These are phyloP conservation scores for Drosophila testacea DNA, from an alignment of 2,888 invertebrate genomes.

Conservation along the genomic window DNA sequence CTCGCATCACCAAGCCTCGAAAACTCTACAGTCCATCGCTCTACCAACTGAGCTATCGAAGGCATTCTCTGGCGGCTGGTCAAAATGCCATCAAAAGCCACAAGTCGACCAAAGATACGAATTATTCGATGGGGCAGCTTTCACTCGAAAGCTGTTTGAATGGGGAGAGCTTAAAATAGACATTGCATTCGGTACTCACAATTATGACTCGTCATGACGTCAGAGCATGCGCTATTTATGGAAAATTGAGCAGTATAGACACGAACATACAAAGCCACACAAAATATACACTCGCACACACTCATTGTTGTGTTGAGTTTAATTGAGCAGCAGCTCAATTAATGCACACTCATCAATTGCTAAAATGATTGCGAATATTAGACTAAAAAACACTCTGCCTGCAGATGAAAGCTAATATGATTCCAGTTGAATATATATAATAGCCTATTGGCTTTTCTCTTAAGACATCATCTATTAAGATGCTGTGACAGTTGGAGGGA, in stretches of 20 bases:
- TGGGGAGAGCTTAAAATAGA: constrained; percentile 15
- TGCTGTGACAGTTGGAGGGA: too few relatives aligned
- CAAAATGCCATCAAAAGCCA: constrained; percentile 33
- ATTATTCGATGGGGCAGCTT: neutral
- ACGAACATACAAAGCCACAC: neutral
- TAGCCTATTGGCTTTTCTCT: too few relatives aligned
- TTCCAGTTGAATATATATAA: too few relatives aligned
- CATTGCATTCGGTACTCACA: constrained; percentile 7
- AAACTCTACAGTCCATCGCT: constrained; percentile 80
- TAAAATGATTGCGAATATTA: neutral
- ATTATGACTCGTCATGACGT: constrained; percentile 33
- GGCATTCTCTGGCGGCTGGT: constrained; percentile 48
- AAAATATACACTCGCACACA: neutral
- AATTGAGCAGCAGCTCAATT: constrained; percentile 24
- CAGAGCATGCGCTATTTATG: constrained; percentile 57
- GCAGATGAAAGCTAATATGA: neutral
- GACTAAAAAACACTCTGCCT: neutral
- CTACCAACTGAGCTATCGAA: constrained; percentile 81
- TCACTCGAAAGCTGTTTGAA: constrained; percentile 17
- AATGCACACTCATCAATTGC: constrained; percentile 16
- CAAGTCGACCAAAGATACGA: neutral
- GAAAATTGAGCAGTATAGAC: neutral
- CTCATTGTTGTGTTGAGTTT: neutral
- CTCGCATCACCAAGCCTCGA: constrained; percentile 56
- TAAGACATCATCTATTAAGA: too few relatives aligned